Percentiles rank a stretch among this genome's conserved stretches.
Conservation (phyloP, 2,888 invertebrate genomes). For the Standfussiana lucernea region DNA sequence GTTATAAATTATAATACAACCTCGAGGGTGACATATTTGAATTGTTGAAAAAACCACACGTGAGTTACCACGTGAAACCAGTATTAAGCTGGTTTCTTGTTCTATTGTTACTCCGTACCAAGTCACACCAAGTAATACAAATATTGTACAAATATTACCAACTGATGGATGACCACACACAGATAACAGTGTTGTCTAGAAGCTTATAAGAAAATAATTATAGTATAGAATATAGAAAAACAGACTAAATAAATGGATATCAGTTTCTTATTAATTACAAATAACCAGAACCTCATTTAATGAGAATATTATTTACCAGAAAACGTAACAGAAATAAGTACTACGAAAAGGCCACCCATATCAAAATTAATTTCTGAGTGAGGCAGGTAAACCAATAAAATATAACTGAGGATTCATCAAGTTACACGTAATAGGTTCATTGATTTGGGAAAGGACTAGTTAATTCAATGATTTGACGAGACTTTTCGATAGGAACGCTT, state of each 20-base stretch:
- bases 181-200: neutral
- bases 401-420: slow-evolving; percentile 11
- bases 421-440: neutral
- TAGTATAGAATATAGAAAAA: neutral
- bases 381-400: neutral
- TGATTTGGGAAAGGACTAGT: neutral
- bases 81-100: too few relatives aligned
- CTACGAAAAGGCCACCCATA: neutral
- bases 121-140: too few relatives aligned
- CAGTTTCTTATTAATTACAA: neutral
- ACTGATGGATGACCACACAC: neutral
- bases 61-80: too few relatives aligned
- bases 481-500: neutral
- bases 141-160: too few relatives aligned
- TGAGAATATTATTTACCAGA: neutral
- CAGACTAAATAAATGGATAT: neutral
- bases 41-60: neutral
- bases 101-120: too few relatives aligned
- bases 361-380: slow-evolving; percentile 9
- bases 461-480: neutral
- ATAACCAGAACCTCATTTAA: neutral
- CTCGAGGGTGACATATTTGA: neutral
- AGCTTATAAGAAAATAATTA: neutral
- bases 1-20: neutral
- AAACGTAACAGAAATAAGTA: neutral